Evolutionary conservation across 2,797 vertebrate genomes (phyloP).

Genomic region (Acanthornis magna): DNA sequence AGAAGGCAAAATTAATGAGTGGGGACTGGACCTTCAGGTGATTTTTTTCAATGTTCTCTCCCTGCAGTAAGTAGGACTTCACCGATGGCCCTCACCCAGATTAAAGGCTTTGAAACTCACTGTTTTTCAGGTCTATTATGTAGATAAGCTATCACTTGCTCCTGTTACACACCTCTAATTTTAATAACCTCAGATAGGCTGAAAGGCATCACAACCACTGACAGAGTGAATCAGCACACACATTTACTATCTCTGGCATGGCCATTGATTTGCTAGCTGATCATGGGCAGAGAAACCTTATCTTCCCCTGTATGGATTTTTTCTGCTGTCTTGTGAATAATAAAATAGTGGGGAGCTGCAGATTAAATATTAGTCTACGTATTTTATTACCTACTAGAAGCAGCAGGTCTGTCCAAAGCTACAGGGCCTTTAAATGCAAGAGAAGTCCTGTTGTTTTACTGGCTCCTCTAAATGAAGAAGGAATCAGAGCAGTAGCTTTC

Average conservation of each 20-base stretch:
- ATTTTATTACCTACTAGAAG: not conserved
- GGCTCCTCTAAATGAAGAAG: not conserved
- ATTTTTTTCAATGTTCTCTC: not conserved
- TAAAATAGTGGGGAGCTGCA: not conserved
- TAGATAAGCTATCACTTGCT: not conserved
- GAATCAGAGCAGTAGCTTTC: not conserved
- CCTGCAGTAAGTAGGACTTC: not conserved
- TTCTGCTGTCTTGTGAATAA: not conserved
- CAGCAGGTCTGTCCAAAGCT: not conserved
- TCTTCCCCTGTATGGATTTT: not conserved
- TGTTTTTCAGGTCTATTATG: not conserved
- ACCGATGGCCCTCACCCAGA: not conserved
- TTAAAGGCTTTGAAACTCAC: not conserved
- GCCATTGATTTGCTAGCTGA: not conserved
- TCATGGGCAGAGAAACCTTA: not conserved
- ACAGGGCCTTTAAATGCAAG: not conserved
- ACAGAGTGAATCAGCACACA: not conserved
- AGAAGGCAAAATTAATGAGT: slow-evolving; percentile 7
- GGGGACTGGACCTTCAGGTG: not conserved
- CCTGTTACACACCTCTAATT: not conserved
- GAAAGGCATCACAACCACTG: not conserved
- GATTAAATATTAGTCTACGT: not conserved
- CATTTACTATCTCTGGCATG: fast-evolving
- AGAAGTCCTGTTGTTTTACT: not conserved
- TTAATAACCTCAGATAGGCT: not conserved